Evolutionary conservation across 2,113 vertebrate genomes (phyloP), one percentile per base, ranked within the genome.

Genomic region (Gadus chalcogrammus): DNA sequence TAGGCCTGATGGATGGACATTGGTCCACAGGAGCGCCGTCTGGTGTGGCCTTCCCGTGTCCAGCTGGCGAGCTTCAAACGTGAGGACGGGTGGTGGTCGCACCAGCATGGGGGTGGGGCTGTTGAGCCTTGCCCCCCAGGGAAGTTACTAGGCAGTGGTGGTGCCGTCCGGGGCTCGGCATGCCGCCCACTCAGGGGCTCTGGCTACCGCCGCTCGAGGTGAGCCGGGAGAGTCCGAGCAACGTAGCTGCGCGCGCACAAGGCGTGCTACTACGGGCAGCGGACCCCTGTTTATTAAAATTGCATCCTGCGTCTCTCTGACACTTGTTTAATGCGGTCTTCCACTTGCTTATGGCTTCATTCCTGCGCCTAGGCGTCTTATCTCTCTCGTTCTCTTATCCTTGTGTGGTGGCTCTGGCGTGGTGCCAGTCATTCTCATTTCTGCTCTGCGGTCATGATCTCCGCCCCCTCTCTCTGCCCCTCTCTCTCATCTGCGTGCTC

Each of bases 61-160:
- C 92, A 76, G 74, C 75, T 77, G 93, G 93, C 22, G n/a, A 86
- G 91, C 61, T 92, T 90, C 70, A 90, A n/a, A 81, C 71, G 82
- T 81, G 73, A 92, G 85, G 60, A 90, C 89, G 5, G 91, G n/a
- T n/a, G n/a, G n/a, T n/a, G n/a, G n/a, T n/a, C n/a, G n/a, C n/a
- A n/a, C n/a, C n/a, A n/a, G n/a, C n/a, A n/a, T n/a, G n/a, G n/a
- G n/a, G n/a, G n/a, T n/a, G n/a, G 2, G 90, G 89, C 64, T 99
- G 96, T n/a, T 76, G 85, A 74, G 16, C 89, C 88, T 15, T 98
- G 96, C 67, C 92, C 93, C 24, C 86, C 92, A n/a, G 95, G 97
- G 68, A 88, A 68, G 0, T n/a, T 97, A 95, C 84, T 98, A n/a
- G n/a, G 96, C 82, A 80, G 82, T 62, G n/a, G n/a, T n/a, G n/a